Conservation (phyloP, 2,888 invertebrate genomes). For the Hemaris fuciformis region DNA sequence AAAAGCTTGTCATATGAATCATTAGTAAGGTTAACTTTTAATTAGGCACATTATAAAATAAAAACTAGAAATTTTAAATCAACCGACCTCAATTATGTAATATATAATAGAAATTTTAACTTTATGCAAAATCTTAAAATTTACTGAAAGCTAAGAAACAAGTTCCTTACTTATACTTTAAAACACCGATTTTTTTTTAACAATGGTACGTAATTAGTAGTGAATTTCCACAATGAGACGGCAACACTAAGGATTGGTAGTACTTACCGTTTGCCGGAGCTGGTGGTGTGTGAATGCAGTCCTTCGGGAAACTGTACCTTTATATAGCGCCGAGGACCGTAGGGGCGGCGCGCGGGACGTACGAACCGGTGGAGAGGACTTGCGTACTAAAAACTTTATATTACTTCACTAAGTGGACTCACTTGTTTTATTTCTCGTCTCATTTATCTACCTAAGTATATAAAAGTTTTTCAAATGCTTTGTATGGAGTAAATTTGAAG, state of each 20-base stretch:
- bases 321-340: constrained; percentile 21
- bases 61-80: too few relatives aligned
- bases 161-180: background rate
- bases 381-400: background rate
- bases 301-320: constrained; percentile 19
- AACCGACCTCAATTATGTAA: too few relatives aligned
- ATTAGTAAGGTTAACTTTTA: too few relatives aligned
- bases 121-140: background rate
- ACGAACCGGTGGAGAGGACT: constrained; percentile 15
- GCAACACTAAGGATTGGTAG: background rate
- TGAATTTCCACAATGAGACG: background rate
- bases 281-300: constrained; percentile 26
- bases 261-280: constrained; percentile 11
- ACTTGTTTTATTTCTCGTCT: background rate
- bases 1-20: too few relatives aligned
- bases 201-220: background rate
- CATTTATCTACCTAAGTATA: too few relatives aligned
- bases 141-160: background rate
- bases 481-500: too few relatives aligned
- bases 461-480: too few relatives aligned
- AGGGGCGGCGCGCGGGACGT: constrained; percentile 14
- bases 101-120: background rate
- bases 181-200: background rate
- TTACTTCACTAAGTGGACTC: background rate
- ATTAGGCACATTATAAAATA: too few relatives aligned